Evolutionary conservation across 1,140 invertebrate genomes (phyloP), one percentile per base, ranked within the genome.

Genomic region (Drosophila burlai): DNA sequence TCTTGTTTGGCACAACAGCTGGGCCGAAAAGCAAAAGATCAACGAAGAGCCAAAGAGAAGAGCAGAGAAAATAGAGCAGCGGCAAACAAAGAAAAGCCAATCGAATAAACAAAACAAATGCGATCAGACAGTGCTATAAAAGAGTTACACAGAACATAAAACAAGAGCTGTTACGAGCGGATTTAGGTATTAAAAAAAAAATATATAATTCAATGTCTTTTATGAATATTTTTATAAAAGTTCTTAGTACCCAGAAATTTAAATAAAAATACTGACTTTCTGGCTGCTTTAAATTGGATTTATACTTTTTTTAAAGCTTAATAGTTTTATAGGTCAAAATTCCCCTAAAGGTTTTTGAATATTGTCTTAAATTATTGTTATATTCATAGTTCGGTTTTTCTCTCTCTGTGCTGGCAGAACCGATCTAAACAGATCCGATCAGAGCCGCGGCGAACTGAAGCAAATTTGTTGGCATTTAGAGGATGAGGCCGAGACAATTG

Each of bases 61-160:
- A 54, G 62, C 34, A 47, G 49, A 67, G 76, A 66, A 76, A 76
- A 76, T 76, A 77, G 74, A 79, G 63, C 76, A 71, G 72, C 77
- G 61, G 76, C 84, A 89, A 89, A 80, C 83, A 87, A 89, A 76
- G 84, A 83, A 82, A 82, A 83, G 58, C 65, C 83, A 89, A 67
- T 72, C 77, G 67, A 89, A 89, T 89, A 89, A 89, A 89, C 84
- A 89, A 89, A 89, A 90, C 84, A 90, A 89, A 87, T 89, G 76
- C 72, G 58, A 78, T 55, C 52, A 38, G 52, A 34, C 52, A 55
- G 52, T 15, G 66, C 63, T 65, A 74, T 69, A 85, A 80, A 78
- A 45, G 61, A 34, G 34, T 47, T 38, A 52, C 60, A 55, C 52
- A 36, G 52, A 38, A 10, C 31, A 38, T 38, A 55, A 55, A 55